phyloP scores from a whole-genome alignment of 2,113 vertebrate species.

The Axis porcinus region DNA sequence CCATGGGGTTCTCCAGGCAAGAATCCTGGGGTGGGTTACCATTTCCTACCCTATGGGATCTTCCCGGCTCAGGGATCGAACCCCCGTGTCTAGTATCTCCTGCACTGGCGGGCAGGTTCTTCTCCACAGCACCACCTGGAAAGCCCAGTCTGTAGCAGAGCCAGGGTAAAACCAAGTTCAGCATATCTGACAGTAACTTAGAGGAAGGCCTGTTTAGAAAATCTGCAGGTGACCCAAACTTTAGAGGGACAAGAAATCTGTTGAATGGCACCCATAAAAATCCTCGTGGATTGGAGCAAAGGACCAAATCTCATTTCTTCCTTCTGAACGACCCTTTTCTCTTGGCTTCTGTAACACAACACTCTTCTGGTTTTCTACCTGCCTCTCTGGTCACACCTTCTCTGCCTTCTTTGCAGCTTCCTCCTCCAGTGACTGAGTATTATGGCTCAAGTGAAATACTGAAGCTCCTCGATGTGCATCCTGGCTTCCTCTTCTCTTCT shows the following conservation, averaged over 20 bases:
- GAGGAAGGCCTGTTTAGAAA: background rate
- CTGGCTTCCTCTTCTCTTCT: background rate
- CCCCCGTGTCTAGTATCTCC: rapidly evolving
- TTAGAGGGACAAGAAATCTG: background rate
- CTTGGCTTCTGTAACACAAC: background rate
- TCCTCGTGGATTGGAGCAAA: background rate
- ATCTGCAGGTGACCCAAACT: background rate
- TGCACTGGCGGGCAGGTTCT: background rate
- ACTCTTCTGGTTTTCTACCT: background rate
- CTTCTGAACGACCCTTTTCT: background rate
- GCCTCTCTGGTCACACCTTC: background rate
- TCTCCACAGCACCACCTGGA: background rate
- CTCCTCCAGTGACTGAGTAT: background rate
- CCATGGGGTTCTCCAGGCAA: background rate
- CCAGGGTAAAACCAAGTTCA: background rate
- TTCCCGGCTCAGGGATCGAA: background rate
- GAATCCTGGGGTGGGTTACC: background rate
- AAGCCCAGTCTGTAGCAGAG: background rate
- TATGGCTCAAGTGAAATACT: background rate
- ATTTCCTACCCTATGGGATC: background rate
- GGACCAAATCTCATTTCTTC: background rate
- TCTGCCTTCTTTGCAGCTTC: background rate
- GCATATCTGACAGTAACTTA: background rate
- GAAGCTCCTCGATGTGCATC: background rate
- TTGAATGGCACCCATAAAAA: background rate